Base-by-base conservation (phyloP, 2,797 vertebrate genomes). In the Etheostoma perlongum region DNA sequence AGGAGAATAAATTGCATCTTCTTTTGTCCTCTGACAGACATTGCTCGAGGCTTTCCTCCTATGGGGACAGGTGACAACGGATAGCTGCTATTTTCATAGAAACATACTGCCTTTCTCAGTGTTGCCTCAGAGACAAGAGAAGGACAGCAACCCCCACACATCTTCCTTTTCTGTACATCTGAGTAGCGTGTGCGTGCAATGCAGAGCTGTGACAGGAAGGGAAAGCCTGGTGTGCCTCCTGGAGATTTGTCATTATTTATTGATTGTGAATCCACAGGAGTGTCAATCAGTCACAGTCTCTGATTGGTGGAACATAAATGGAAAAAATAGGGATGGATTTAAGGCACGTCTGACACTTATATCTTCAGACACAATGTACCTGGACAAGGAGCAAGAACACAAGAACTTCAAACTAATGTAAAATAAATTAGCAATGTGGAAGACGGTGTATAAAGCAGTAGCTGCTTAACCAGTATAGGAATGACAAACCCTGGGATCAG, bases 181-280 rank as follows among this genome's bases (percentile, higher is more conserved):
- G 27, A 72, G 66, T 76, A 40, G 63, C 1, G 5, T 70, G 67
- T 58, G 64, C 68, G 36, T 78, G 33, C n/a, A 71, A 71, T 66
- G 48, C 67, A 71, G 44, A 69, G 53, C 51, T 74, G 51, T 59
- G 76, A 74, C 64, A 51, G 52, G 53, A 73, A 61, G 67, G 74
- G 69, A 81, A 87, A 82, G 69, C 81, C 78, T 61, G 15, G 68
- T 72, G 76, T 82, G 77, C 51, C 70, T 79, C 51, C 25, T 64
- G 23, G 75, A 69, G 78, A 81, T 85, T 74, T 83, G 79, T 84
- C 81, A 85, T 88, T 91, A 84, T 91, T 85, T 91, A 92, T 82
- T 90, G 81, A 79, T 76, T 40, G 66, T 85, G 88, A 85, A 89
- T 89, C 70, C 74, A 66, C 52, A 30, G 10, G 65, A 80, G 67